These are phyloP conservation scores for Chrysocyon brachyurus DNA, from an alignment of 2,797 vertebrate species.

Conservation along the genomic window DNA sequence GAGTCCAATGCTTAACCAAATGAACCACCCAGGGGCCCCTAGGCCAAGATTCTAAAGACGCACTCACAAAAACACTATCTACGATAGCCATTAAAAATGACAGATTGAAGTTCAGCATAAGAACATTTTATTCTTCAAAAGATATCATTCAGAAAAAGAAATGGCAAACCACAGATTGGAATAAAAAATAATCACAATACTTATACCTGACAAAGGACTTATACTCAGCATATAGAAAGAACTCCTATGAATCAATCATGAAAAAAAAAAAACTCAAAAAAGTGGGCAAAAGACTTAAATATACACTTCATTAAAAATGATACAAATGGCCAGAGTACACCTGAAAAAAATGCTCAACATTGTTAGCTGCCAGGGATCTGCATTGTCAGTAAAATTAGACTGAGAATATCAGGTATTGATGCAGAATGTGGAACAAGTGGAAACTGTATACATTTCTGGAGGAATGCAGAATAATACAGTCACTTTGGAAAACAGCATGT, in stretches of 20 bases:
- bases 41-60: conserved; percentile 19
- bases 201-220: background rate
- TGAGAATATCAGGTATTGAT: background rate
- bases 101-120: background rate
- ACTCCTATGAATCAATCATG: background rate
- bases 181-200: background rate
- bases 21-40: background rate
- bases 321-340: background rate
- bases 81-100: background rate
- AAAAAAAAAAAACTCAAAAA: conserved; percentile 18
- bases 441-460: background rate
- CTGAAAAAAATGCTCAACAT: background rate
- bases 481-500: background rate
- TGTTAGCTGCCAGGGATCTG: background rate
- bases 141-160: background rate
- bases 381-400: background rate
- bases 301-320: background rate
- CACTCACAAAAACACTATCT: background rate
- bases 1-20: background rate
- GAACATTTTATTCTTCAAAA: background rate
- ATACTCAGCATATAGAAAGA: background rate
- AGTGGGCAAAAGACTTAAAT: background rate
- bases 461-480: background rate
- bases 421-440: background rate
- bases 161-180: background rate